Conservation (phyloP, 2,888 invertebrate genomes). For the Sinopyrophorus schimmeli region DNA sequence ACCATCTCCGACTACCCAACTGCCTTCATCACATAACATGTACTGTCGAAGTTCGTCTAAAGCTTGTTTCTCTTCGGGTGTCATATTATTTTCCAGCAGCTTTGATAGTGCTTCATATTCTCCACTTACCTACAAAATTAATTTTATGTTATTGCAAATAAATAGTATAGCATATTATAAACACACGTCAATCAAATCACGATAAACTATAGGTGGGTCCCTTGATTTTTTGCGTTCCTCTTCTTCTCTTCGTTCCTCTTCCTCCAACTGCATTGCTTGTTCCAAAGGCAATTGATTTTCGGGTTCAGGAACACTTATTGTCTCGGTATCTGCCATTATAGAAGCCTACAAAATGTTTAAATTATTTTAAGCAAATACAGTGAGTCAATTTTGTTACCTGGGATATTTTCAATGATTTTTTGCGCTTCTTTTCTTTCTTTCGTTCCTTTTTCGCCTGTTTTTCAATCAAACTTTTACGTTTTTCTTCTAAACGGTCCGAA, state of each 20-base stretch:
- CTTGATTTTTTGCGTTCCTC: slow-evolving; percentile 72
- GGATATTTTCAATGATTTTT: slow-evolving; percentile 63
- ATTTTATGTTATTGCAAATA: not conserved
- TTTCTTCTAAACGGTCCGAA: slow-evolving; percentile 69
- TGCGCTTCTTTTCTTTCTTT: slow-evolving; percentile 71
- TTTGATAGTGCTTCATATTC: slow-evolving; percentile 75
- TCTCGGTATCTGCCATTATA: slow-evolving; percentile 50
- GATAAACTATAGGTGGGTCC: slow-evolving; percentile 81
- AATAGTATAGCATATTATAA: not conserved
- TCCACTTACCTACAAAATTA: slow-evolving; percentile 61
- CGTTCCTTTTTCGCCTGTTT: slow-evolving; percentile 74
- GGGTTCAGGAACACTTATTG: slow-evolving; percentile 53
- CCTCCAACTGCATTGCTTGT: slow-evolving; percentile 60
- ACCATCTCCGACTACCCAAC: slow-evolving; percentile 89
- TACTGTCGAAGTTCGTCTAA: slow-evolving; percentile 86
- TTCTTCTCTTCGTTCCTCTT: slow-evolving; percentile 66
- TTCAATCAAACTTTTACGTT: slow-evolving; percentile 69
- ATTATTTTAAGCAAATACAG: no score
- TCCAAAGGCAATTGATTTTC: slow-evolving; percentile 58
- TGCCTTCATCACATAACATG: slow-evolving; percentile 85
- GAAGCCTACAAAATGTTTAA: no score
- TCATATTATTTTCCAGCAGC: slow-evolving; percentile 71
- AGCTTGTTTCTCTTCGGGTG: slow-evolving; percentile 73
- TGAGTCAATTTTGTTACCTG: no score
- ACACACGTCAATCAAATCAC: slow-evolving; percentile 67